Conservation (phyloP, 1,140 invertebrate species). For the Heliconius congener region DNA sequence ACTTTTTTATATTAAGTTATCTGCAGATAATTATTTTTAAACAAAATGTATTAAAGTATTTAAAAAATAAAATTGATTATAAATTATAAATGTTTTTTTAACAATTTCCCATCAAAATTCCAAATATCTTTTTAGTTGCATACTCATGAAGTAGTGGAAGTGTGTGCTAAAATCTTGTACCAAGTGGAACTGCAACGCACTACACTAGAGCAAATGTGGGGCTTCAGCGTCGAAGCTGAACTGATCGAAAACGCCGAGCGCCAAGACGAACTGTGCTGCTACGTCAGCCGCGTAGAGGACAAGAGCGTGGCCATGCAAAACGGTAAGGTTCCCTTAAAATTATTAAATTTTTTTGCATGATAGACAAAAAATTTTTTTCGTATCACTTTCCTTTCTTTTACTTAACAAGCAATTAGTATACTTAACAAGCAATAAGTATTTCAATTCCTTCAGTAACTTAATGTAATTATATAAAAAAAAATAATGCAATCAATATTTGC, state of each 20-base stretch:
- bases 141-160: slow-evolving; percentile 97
- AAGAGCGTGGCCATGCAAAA: slow-evolving; percentile 97
- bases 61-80: too few species aligned
- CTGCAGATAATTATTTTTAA: too few species aligned
- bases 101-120: not conserved
- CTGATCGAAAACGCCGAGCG: slow-evolving; percentile 96
- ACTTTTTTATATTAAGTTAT: too few species aligned
- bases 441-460: not conserved
- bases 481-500: slow-evolving; percentile 47
- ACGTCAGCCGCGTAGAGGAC: slow-evolving; percentile 96
- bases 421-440: not conserved
- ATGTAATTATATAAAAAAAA: slow-evolving; percentile 28
- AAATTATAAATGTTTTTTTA: not conserved
- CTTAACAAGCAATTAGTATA: not conserved
- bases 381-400: not conserved
- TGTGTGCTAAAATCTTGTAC: slow-evolving; percentile 97
- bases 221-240: slow-evolving; percentile 98
- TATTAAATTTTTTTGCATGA: not conserved
- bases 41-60: too few species aligned
- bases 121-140: slow-evolving; percentile 85
- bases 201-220: slow-evolving; percentile 97
- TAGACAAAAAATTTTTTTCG: not conserved
- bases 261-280: slow-evolving; percentile 98
- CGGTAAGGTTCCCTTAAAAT: slow-evolving; percentile 82
- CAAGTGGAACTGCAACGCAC: slow-evolving; percentile 95